Evolutionary conservation across 23 tunicate genomes (phyloP).

Genomic region (Diplosoma virens): DNA sequence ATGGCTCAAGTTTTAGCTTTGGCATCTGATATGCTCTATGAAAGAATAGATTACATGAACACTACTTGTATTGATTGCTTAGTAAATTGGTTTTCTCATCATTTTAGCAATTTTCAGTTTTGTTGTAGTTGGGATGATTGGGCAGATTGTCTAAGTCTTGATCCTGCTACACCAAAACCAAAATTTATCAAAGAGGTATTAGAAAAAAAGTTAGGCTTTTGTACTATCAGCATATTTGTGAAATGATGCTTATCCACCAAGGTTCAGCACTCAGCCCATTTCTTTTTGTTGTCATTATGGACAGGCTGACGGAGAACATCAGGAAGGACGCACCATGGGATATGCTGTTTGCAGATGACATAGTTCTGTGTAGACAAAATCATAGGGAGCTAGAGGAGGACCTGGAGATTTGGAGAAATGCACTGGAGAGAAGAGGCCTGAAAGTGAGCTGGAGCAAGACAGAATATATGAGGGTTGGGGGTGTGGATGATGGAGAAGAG

Average conservation of each 20-base stretch:
- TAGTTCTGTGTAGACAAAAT: no score
- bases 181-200: constrained; percentile 90
- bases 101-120: constrained; percentile 96
- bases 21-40: constrained; percentile 98
- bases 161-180: constrained; percentile 65
- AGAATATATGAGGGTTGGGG: no score
- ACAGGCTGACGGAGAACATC: no score
- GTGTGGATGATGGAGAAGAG: no score
- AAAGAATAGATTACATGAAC: constrained; percentile 88
- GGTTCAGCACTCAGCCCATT: no score
- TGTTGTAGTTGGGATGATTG: constrained; percentile 99
- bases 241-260: constrained; percentile 67
- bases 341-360: no score
- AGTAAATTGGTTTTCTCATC: constrained; percentile 97
- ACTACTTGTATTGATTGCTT: constrained; percentile 77
- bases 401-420: no score
- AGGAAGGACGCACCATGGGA: no score
- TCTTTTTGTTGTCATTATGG: no score
- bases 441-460: no score
- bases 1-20: constrained; percentile 98
- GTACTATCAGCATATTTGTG: constrained; percentile 72
- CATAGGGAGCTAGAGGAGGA: no score
- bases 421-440: no score
- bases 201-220: constrained; percentile 78
- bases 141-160: constrained; percentile 71